Base-by-base conservation (phyloP, 2,113 vertebrate genomes). In the Triplophysa tibetana region DNA sequence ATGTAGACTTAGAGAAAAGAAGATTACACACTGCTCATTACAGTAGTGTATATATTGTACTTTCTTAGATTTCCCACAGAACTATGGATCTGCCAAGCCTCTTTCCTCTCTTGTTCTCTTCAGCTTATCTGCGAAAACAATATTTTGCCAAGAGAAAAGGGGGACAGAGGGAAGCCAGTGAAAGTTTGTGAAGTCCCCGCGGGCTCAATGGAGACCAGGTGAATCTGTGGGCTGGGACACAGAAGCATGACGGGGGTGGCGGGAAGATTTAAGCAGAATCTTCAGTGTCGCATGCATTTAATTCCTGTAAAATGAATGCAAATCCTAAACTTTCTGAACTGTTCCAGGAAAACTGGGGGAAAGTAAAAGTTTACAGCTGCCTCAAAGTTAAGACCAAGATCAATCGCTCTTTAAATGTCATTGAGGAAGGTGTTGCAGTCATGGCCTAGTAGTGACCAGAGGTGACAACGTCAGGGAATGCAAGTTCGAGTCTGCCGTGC, bases 11-110 rank as follows among this genome's bases (percentile, higher is more conserved):
- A 50, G 41, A 64, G 69, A 19, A 72, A 72, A 72, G 68, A 72
- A 63, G 67, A 79, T 70, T 79, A 72, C 43, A 79, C 60, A 54
- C 13, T 12, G 67, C 77, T 70, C 68, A 79, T 79, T 80, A 65
- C 54, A 80, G 24, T 29, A 29, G 2, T 29, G 26, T 24, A 45
- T 60, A 73, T 29, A 66, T 48, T 65, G 78, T 70, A 56, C 77
- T 79, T 58, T 70, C 68, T 50, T n/a, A 77, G 23, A 63, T 68
- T 45, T 54, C 45, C 58, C 67, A 79, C 60, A 70, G 33, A 62
- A 72, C 56, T 66, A 45, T 13, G 29, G 29, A 50, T 80, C 70
- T 80, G 78, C 62, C 70, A 74, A 74, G 63, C 63, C 21, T 80
- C 78, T 80, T 45, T 62, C 23, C 41, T 69, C 58, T 69, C 77